phyloP scores from a whole-genome alignment of 2,797 vertebrate species.

The Hippopotamyrus pictus region DNA sequence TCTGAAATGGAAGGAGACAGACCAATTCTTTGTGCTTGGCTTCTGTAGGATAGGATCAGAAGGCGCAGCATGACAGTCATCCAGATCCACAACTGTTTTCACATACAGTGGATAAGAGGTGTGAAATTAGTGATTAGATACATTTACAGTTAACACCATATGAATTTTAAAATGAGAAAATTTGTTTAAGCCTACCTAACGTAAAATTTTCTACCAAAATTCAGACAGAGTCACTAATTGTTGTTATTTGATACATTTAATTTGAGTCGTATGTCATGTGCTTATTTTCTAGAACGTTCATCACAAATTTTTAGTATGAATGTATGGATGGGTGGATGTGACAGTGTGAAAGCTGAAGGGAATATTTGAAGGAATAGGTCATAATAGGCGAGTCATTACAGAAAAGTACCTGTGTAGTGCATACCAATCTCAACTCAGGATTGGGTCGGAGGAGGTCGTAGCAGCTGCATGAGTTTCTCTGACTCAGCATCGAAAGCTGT shows the following conservation, averaged over 20 bases:
- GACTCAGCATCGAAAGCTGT: background rate
- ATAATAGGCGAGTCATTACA: background rate
- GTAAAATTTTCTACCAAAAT: background rate
- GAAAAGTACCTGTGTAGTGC: background rate
- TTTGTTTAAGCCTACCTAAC: background rate
- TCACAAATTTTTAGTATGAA: background rate
- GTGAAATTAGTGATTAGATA: background rate
- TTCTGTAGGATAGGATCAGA: background rate
- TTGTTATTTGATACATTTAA: background rate
- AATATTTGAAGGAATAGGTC: background rate
- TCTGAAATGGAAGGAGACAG: background rate
- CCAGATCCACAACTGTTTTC: background rate
- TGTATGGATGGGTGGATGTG: background rate
- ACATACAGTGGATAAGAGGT: background rate
- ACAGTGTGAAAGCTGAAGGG: background rate
- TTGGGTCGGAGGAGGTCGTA: background rate
- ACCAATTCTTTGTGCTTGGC: background rate
- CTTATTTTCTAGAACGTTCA: background rate
- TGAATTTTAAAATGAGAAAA: background rate
- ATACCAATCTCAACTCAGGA: background rate
- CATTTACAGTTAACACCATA: background rate
- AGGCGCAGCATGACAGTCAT: background rate
- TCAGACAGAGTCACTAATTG: background rate
- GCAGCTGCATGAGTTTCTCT: conserved; percentile 6
- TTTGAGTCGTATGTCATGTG: background rate